Evolutionary conservation across 1,140 invertebrate species (phyloP), one percentile per base, ranked within the genome.

Genomic region (Hycleus cichorii): DNA sequence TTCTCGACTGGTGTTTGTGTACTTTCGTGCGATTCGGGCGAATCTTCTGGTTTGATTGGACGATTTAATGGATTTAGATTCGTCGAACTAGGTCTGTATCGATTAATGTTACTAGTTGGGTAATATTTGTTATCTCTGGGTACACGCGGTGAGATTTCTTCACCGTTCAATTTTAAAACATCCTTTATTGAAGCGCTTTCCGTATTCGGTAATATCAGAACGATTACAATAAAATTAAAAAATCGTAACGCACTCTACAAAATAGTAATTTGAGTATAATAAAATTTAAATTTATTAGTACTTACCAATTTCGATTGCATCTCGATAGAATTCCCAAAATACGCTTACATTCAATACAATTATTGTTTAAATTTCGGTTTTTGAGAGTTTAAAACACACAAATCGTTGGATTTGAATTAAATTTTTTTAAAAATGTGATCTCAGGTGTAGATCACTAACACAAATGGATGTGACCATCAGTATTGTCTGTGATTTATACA

Each of bases 11-110:
- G 53, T n/a, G 53, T 55, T 7, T 39, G 7, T 3, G 54, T 39
- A 1, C 59, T 11, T 38, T 64, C 63, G 6, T 54, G 47, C 9
- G 58, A 52, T 38, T 67, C 63, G 7, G 63, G 59, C 10, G 62
- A 57, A 5, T 64, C 64, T 47, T 66, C 64, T 3, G 62, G 64
- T 60, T 66, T 66, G 39, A 66, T 47, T 7, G 58, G 44, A 10
- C 64, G 47, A 42, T 50, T 60, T 18, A 52, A 42, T n/a, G 25
- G 39, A 18, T 39, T 39, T 8, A 51, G 9, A 12, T 57, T 60
- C 26, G 48, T 24, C 26, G 38, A 32, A 39, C 46, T 58, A n/a
- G 47, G 48, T 3, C 61, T 58, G 45, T 66, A 66, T 11, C 64
- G 43, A 39, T 52, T 39, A 32, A 7, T 18, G 18, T 18, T 18